Conservation (phyloP, 2,888 invertebrate genomes). For the Drosophila prostipennis region DNA sequence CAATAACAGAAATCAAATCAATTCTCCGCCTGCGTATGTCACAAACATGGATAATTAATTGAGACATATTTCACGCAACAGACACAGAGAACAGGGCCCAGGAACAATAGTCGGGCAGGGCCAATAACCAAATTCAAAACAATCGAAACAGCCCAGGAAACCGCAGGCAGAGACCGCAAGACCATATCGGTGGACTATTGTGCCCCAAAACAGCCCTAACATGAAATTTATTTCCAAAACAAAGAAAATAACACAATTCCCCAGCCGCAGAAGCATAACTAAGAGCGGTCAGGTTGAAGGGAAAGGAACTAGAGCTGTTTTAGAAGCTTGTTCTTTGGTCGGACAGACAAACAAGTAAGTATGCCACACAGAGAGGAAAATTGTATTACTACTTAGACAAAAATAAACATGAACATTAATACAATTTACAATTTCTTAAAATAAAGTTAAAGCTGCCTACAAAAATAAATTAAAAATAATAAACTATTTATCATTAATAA, state of each 20-base stretch:
- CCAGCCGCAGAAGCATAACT: constrained; percentile 52
- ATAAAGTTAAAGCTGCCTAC: too few species aligned
- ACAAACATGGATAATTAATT: constrained; percentile 68
- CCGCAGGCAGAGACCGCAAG: constrained; percentile 16
- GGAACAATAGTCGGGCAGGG: constrained; percentile 11
- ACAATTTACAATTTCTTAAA: too few species aligned
- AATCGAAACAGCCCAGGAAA: constrained; percentile 1
- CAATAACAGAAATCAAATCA: constrained; percentile 51
- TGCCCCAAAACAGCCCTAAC: constrained; percentile 43
- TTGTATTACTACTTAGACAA: neutral
- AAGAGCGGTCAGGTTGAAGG: constrained; percentile 7
- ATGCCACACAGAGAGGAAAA: constrained; percentile 2
- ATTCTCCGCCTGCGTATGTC: constrained; percentile 40
- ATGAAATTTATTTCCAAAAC: constrained; percentile 61
- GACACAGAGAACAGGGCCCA: constrained; percentile 25
- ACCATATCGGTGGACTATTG: constrained; percentile 24
- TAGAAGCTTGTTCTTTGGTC: constrained; percentile 46
- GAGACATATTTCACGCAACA: constrained; percentile 61
- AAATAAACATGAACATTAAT: too few species aligned
- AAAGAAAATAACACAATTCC: constrained; percentile 33
- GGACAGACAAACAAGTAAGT: constrained; percentile 17
- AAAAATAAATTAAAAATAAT: too few species aligned
- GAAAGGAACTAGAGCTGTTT: constrained; percentile 35
- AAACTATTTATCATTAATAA: too few species aligned
- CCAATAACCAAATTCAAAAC: constrained; percentile 11